phyloP scores from a whole-genome alignment of 2,888 invertebrate genomes.

The Latrodectus elegans region DNA sequence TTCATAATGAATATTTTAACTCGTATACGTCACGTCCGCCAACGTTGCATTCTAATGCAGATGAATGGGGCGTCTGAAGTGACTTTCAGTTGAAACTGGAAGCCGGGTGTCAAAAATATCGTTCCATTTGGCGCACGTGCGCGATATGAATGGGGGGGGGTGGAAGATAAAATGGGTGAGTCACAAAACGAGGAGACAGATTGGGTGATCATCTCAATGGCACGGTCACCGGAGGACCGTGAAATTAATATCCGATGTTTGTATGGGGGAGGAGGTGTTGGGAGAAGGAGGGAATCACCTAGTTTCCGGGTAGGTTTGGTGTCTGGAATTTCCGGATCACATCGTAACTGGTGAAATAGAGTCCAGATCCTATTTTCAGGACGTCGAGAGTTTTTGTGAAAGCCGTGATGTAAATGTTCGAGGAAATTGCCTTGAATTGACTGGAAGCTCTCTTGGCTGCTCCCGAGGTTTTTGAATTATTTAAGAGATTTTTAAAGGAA shows the following conservation, averaged over 20 bases:
- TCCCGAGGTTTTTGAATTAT: no score
- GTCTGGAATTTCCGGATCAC: constrained; percentile 29
- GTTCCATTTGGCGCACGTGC: not conserved
- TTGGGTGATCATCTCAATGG: constrained; percentile 16
- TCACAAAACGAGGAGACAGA: constrained; percentile 19
- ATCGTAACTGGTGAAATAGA: not conserved
- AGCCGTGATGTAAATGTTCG: no score
- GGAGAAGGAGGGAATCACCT: constrained; percentile 18
- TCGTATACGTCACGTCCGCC: no score
- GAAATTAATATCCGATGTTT: constrained; percentile 65
- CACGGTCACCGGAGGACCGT: constrained; percentile 49
- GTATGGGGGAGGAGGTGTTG: not conserved
- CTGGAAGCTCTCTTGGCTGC: no score
- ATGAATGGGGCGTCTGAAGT: not conserved
- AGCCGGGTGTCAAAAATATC: not conserved
- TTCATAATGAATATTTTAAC: no score
- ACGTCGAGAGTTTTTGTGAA: no score
- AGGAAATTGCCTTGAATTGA: no score
- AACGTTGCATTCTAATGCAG: not conserved
- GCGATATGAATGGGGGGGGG: not conserved
- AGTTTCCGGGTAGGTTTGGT: constrained; percentile 43
- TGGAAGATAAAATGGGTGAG: constrained; percentile 7
- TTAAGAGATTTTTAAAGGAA: no score
- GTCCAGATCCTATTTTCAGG: not conserved
- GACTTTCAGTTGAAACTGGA: not conserved